A percentile compares a stretch with the other conserved stretches of the same genome.
Evolutionary conservation across 2,888 invertebrate genomes (phyloP).

Genomic region (Drosophila setosimentum): DNA sequence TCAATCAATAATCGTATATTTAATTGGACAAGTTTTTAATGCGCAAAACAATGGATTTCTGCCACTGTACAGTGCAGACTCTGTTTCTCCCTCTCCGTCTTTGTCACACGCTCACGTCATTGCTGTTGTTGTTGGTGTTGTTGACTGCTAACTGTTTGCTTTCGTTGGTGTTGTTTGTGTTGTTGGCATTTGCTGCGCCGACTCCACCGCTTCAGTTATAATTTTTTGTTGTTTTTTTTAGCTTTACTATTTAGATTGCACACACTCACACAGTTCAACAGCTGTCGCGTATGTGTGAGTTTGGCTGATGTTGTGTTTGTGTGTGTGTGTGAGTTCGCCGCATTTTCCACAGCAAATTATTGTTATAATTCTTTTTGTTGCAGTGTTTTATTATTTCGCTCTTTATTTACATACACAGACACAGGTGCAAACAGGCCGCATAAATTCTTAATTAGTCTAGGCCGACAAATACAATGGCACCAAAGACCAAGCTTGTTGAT

Average conservation of each 20-base stretch:
- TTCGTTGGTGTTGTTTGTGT: slow-evolving; percentile 27
- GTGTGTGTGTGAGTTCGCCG: slow-evolving; percentile 47
- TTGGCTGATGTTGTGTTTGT: slow-evolving; percentile 30
- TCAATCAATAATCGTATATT: neutral
- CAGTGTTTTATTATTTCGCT: slow-evolving; percentile 45
- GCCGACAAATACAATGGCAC: slow-evolving; percentile 45
- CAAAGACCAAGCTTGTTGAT: slow-evolving; percentile 4
- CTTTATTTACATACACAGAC: slow-evolving; percentile 47
- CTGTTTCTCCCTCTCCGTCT: slow-evolving; percentile 24
- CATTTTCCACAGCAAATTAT: slow-evolving; percentile 75
- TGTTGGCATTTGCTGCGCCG: slow-evolving; percentile 50
- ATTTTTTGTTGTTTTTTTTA: slow-evolving; percentile 55
- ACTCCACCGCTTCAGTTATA: slow-evolving; percentile 55
- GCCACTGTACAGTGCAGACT: slow-evolving; percentile 41
- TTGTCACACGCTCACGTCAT: slow-evolving; percentile 34
- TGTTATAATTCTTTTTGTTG: slow-evolving; percentile 63
- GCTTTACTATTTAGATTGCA: slow-evolving; percentile 68
- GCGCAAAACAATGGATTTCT: neutral
- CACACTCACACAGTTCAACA: slow-evolving; percentile 46
- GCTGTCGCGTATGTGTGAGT: slow-evolving; percentile 23
- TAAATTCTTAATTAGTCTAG: slow-evolving; percentile 77
- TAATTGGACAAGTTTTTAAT: neutral
- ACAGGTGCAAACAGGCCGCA: slow-evolving; percentile 47
- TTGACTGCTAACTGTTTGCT: slow-evolving; percentile 71
- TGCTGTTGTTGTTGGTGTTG: slow-evolving; percentile 26